Evolutionary conservation across 2,113 vertebrate genomes (phyloP).

Genomic region (Meleagris gallopavo): DNA sequence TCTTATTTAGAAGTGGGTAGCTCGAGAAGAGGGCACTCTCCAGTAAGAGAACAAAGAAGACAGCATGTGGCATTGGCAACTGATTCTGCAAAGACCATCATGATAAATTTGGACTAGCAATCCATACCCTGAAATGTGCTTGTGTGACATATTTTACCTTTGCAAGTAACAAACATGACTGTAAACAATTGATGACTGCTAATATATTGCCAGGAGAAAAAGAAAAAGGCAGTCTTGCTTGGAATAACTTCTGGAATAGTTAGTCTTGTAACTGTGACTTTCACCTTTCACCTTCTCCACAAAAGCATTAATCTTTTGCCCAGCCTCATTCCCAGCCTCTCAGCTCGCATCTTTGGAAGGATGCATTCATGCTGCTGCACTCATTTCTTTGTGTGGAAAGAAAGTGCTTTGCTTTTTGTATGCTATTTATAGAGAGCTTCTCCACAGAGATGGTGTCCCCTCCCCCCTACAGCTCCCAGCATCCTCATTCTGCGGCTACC

Average conservation of each 20-base stretch:
- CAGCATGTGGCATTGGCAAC: neutral
- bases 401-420: slow-evolving; percentile 39
- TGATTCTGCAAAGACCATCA: neutral
- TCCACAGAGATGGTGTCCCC: slow-evolving; percentile 10
- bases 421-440: slow-evolving; percentile 65
- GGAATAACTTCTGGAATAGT: neutral
- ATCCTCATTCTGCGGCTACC: neutral
- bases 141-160: neutral
- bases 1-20: neutral
- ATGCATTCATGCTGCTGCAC: neutral
- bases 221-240: neutral
- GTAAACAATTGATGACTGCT: neutral
- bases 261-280: neutral
- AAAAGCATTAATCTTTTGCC: neutral
- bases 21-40: neutral
- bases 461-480: neutral
- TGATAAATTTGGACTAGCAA: neutral
- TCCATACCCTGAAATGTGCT: neutral
- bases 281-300: neutral
- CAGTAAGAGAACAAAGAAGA: neutral
- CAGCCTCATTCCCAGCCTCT: neutral
- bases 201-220: neutral
- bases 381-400: slow-evolving; percentile 27
- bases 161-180: neutral
- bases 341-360: neutral